These are phyloP conservation scores for Cryptomyrus ogoouensis DNA, from an alignment of 2,113 vertebrate species.

Conservation along the genomic window DNA sequence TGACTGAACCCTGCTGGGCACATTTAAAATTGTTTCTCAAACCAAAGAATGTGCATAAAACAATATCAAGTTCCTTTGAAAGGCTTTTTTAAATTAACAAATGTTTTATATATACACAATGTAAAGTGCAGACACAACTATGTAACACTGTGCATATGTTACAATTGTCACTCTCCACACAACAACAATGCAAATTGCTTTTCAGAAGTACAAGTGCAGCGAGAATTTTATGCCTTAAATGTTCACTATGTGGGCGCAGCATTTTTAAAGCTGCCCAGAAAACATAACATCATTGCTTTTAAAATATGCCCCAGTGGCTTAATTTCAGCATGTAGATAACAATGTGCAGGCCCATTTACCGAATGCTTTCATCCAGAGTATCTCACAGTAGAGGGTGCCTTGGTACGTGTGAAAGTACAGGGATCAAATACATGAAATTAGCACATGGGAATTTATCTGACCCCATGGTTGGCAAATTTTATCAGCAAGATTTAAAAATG, in stretches of 20 bases:
- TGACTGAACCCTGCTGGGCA: background rate
- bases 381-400: background rate
- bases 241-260: background rate
- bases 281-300: background rate
- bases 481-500: background rate
- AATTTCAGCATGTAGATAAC: background rate
- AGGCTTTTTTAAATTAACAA: background rate
- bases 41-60: background rate
- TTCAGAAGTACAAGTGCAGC: background rate
- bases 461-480: background rate
- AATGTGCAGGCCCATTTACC: background rate
- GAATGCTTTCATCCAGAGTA: background rate
- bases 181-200: background rate
- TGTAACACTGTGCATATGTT: background rate
- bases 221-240: background rate
- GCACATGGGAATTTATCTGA: background rate
- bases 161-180: background rate
- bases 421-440: background rate
- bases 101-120: background rate
- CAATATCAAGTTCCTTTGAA: background rate
- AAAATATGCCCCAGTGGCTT: background rate
- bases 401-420: background rate
- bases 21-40: background rate
- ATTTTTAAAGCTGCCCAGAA: background rate
- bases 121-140: background rate